These are phyloP conservation scores for Mirza zaza DNA, from an alignment of 2,113 vertebrate genomes.

Conservation along the genomic window DNA sequence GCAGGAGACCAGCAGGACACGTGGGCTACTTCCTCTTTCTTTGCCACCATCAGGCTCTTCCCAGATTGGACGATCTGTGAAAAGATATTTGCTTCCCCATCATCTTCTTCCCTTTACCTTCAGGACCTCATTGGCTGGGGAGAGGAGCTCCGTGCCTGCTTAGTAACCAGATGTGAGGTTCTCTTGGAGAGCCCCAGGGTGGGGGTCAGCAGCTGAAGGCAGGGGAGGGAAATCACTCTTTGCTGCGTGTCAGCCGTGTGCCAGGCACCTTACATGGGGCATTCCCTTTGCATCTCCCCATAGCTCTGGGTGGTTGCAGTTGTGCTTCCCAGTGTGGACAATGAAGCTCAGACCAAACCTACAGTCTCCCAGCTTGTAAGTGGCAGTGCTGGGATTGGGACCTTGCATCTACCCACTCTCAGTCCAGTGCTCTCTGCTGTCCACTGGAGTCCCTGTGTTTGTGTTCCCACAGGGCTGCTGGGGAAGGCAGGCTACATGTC, in stretches of 20 bases:
- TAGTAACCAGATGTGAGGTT: background rate
- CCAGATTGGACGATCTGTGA: background rate
- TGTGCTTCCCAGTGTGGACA: background rate
- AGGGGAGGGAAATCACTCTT: background rate
- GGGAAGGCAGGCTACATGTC: background rate
- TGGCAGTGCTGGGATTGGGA: background rate
- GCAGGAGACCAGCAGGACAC: background rate
- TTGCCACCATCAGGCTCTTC: background rate
- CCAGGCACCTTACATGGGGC: fast-evolving
- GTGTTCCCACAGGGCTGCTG: background rate
- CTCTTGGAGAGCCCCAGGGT: background rate
- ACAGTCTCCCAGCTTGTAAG: background rate
- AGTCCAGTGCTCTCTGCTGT: background rate
- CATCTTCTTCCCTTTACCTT: background rate
- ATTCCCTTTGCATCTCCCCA: background rate
- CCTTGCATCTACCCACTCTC: background rate
- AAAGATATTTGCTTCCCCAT: background rate
- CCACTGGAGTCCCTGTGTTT: fast-evolving
- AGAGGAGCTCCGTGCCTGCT: background rate
- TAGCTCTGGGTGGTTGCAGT: background rate
- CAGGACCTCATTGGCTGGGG: background rate
- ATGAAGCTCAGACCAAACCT: background rate
- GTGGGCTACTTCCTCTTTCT: background rate
- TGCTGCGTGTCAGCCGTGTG: fast-evolving
- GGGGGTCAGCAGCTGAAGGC: background rate